A percentile compares a stretch with the other conserved stretches of the same genome.
Evolutionary conservation across 2,888 invertebrate genomes (phyloP).

Genomic region (Mesorhabditis belari): DNA sequence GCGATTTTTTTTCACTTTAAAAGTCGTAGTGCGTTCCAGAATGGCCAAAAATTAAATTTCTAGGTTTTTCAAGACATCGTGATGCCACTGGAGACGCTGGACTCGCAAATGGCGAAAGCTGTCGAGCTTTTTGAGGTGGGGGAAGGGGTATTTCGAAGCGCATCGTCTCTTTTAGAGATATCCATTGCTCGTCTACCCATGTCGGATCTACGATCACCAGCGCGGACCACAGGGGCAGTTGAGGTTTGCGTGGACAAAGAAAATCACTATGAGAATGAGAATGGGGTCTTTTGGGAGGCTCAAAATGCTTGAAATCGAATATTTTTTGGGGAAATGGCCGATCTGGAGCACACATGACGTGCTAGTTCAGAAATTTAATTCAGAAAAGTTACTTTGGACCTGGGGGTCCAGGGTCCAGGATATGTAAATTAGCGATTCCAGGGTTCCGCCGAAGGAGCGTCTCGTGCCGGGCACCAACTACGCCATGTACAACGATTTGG

Average conservation of each 20-base stretch:
- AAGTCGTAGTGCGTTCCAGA: background rate
- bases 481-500: slow-evolving; percentile 67
- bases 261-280: background rate
- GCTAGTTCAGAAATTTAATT: too few species aligned
- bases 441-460: slow-evolving; percentile 61
- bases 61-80: slow-evolving; percentile 68
- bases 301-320: background rate
- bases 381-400: too few species aligned
- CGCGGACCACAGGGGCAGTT: slow-evolving; percentile 53
- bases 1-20: background rate
- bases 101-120: slow-evolving; percentile 59
- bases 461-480: slow-evolving; percentile 65
- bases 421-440: slow-evolving; percentile 3
- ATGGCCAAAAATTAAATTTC: slow-evolving; percentile 4
- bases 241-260: slow-evolving; percentile 20
- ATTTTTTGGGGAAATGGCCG: background rate
- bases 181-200: slow-evolving; percentile 68
- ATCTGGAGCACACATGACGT: background rate
- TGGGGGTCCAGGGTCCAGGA: too few species aligned
- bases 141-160: too few species aligned
- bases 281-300: background rate
- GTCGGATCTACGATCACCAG: slow-evolving; percentile 65
- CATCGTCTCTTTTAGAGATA: too few species aligned
- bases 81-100: slow-evolving; percentile 64
- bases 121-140: slow-evolving; percentile 62